These are phyloP conservation scores for Chelon labrosus DNA, from an alignment of 2,797 vertebrate genomes.

Conservation along the genomic window DNA sequence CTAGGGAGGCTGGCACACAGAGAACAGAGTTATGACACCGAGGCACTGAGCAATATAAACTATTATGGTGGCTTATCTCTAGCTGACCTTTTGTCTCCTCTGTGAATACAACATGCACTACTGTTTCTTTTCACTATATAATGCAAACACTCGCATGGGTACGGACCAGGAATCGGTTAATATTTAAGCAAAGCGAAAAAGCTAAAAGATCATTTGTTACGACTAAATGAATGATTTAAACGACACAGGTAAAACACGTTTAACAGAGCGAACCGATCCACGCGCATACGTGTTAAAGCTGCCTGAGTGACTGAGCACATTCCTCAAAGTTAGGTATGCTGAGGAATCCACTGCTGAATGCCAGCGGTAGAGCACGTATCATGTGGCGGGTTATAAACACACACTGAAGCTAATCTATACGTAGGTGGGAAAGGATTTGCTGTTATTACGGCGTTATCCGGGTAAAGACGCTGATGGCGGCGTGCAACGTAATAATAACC, in stretches of 20 bases:
- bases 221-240: background rate
- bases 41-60: background rate
- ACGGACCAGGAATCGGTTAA: constrained; percentile 14
- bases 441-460: constrained; percentile 31
- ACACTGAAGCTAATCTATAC: constrained; percentile 10
- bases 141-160: background rate
- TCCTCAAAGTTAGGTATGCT: constrained; percentile 1
- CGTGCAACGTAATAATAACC: constrained; percentile 12
- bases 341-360: constrained; percentile 35
- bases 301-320: constrained; percentile 21
- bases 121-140: background rate
- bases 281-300: background rate
- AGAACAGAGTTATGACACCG: background rate
- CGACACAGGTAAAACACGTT: background rate
- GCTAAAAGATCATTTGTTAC: constrained; percentile 18
- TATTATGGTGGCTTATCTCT: background rate
- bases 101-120: background rate
- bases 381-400: constrained; percentile 34
- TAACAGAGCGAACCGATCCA: background rate
- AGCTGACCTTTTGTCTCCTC: constrained; percentile 1
- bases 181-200: constrained; percentile 21
- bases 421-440: constrained; percentile 18
- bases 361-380: constrained; percentile 22
- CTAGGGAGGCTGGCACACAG: background rate
- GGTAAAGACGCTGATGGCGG: constrained; percentile 14